These are phyloP conservation scores for Glaucopsyche alexis DNA, from an alignment of 2,888 invertebrate genomes.

Conservation along the genomic window DNA sequence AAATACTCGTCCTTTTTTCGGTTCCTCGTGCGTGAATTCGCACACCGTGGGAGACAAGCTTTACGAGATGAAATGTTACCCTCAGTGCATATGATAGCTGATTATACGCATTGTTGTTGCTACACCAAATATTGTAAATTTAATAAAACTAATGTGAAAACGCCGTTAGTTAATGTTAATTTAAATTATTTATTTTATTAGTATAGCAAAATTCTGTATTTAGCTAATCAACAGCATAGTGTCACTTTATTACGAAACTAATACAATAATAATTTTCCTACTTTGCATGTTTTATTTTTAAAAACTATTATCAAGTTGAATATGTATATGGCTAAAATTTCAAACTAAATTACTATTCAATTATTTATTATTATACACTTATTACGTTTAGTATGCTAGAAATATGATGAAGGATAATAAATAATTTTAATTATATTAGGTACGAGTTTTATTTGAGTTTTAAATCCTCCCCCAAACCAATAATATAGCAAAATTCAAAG, in stretches of 20 bases:
- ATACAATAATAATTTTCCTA: constrained; percentile 75
- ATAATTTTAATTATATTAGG: constrained; percentile 81
- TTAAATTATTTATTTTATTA: constrained; percentile 49
- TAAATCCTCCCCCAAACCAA: neutral
- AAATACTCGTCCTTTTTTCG: no score
- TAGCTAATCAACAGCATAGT: constrained; percentile 57
- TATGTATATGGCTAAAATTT: constrained; percentile 77
- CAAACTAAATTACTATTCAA: constrained; percentile 79
- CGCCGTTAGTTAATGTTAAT: constrained; percentile 65
- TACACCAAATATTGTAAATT: constrained; percentile 73
- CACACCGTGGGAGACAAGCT: constrained; percentile 17
- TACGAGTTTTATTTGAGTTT: constrained; percentile 60
- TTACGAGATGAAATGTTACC: constrained; percentile 42
- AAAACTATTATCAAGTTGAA: constrained; percentile 71
- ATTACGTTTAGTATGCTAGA: constrained; percentile 82
- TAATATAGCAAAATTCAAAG: neutral
- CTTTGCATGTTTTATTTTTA: constrained; percentile 66
- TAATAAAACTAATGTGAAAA: constrained; percentile 61
- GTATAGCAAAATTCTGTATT: constrained; percentile 47
- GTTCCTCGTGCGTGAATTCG: constrained; percentile 13
- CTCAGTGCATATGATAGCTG: constrained; percentile 57
- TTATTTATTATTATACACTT: constrained; percentile 81
- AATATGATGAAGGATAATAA: constrained; percentile 81
- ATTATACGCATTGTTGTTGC: constrained; percentile 68
- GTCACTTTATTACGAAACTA: constrained; percentile 60